Evolutionary conservation across 1,140 invertebrate genomes (phyloP).

Genomic region (Ostrea edulis): DNA sequence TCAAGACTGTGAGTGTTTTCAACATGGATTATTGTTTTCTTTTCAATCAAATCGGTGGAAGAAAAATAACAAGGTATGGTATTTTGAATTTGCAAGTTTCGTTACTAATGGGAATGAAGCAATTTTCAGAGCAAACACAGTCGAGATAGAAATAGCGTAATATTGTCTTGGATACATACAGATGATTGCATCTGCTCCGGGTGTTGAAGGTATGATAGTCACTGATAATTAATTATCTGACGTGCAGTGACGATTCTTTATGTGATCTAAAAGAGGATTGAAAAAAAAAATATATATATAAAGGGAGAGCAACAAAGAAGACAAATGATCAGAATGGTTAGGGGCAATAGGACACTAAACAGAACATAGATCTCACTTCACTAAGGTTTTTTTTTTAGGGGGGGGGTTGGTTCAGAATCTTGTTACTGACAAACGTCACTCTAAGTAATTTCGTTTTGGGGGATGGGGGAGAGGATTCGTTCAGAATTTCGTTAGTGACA

Average conservation of each 20-base stretch:
- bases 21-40: background rate
- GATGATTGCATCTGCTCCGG: background rate
- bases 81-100: background rate
- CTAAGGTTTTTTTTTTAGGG: no score
- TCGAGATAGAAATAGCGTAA: background rate
- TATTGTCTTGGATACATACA: no score
- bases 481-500: no score
- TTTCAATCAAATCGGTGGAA: background rate
- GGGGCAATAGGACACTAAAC: no score
- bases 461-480: no score
- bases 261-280: background rate
- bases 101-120: background rate
- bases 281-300: background rate
- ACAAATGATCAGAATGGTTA: background rate
- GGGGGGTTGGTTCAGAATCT: no score
- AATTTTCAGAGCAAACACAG: background rate
- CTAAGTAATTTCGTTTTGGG: no score
- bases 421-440: no score
- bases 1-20: background rate
- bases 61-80: background rate
- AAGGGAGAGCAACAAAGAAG: background rate
- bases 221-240: background rate
- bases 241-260: background rate
- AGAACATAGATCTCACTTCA: no score
- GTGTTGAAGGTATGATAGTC: background rate